phyloP scores from a whole-genome alignment of 2,113 vertebrate species.

The Pelobates fuscus region DNA sequence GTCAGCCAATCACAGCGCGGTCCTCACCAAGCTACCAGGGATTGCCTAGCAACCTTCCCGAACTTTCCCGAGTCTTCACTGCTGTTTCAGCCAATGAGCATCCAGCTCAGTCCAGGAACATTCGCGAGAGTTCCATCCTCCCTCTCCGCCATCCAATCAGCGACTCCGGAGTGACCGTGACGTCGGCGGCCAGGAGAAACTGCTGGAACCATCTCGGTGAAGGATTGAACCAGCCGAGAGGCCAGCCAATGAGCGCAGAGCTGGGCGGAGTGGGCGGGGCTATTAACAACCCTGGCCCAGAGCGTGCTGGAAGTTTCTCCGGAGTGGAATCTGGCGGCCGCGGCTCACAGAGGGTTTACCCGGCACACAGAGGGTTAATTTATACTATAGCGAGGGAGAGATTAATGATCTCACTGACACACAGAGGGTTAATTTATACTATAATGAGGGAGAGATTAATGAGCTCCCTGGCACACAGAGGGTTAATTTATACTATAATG shows the following conservation, averaged over 20 bases:
- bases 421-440: no score
- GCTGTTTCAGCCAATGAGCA: not conserved
- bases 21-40: not conserved
- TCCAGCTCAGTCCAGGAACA: not conserved
- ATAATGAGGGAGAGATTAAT: no score
- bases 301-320: no score
- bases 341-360: no score
- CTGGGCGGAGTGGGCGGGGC: not conserved
- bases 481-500: no score
- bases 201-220: no score
- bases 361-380: no score
- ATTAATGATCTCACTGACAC: no score
- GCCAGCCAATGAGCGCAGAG: not conserved
- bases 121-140: not conserved
- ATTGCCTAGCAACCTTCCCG: conserved; percentile 8
- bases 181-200: not conserved
- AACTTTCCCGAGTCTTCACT: not conserved
- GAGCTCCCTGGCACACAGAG: no score
- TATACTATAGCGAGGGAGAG: no score
- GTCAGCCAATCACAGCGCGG: not conserved
- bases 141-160: not conserved
- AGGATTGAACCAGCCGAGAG: not conserved
- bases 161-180: not conserved
- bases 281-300: no score
- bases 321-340: not conserved